Conservation (phyloP, 2,113 vertebrate genomes). For the Chroicocephalus ridibundus region DNA sequence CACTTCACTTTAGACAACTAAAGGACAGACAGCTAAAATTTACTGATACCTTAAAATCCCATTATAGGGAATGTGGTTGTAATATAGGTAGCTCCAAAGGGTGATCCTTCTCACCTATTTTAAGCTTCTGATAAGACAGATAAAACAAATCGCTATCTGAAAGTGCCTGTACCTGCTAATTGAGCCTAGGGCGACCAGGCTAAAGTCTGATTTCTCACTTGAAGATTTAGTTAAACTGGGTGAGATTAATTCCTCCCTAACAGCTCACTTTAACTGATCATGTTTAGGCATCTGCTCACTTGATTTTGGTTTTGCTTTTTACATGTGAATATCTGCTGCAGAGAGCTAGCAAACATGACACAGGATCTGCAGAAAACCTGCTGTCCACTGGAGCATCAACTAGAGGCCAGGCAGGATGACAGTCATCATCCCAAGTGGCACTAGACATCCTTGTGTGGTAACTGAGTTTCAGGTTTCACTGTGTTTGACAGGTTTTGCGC, state of each 20-base stretch:
- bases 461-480: not conserved
- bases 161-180: not conserved
- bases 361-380: not conserved
- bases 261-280: not conserved
- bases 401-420: not conserved
- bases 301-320: rapidly evolving
- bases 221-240: not conserved
- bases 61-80: rapidly evolving
- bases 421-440: not conserved
- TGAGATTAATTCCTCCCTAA: not conserved
- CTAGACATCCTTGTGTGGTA: not conserved
- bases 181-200: not conserved
- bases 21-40: not conserved
- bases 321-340: not conserved
- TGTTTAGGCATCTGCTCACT: not conserved
- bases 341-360: not conserved
- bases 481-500: not conserved
- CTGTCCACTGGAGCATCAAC: not conserved
- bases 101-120: not conserved
- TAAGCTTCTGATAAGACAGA: not conserved
- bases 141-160: not conserved
- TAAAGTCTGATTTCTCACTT: not conserved
- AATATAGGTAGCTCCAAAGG: not conserved
- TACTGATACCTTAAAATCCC: not conserved
- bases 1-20: not conserved